These are phyloP conservation scores for Coenobita brevimanus DNA, from an alignment of 1,140 invertebrate genomes.

Conservation along the genomic window DNA sequence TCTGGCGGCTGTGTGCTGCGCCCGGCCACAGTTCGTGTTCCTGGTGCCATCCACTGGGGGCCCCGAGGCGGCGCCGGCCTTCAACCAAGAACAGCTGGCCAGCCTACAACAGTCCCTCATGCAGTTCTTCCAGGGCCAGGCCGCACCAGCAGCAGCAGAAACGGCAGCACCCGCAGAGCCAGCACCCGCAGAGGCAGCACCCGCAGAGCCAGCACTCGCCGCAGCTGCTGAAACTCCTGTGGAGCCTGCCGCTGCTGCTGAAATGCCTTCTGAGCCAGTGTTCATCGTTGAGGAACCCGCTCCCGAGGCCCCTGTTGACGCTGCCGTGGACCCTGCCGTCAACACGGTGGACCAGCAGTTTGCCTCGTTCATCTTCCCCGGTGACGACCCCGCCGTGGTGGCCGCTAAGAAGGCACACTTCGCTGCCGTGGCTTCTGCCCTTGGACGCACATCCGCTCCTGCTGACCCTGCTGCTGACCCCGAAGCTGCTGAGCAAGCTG, in stretches of 20 bases:
- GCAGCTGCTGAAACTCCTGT: background rate
- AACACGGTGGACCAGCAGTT: conserved; percentile 62
- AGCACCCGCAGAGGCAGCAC: background rate
- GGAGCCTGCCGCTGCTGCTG: background rate
- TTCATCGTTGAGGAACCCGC: background rate
- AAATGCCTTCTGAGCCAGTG: background rate
- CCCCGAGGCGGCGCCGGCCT: background rate
- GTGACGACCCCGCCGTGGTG: conserved; percentile 57
- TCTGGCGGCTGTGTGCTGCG: conserved; percentile 44
- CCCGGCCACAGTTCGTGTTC: conserved; percentile 54
- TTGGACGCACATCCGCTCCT: background rate
- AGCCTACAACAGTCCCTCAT: too few species aligned
- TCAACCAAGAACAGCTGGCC: background rate
- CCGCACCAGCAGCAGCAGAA: background rate
- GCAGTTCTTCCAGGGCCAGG: background rate
- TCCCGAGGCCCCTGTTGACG: conserved; percentile 26
- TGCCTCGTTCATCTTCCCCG: conserved; percentile 68
- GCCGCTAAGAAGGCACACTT: conserved; percentile 67
- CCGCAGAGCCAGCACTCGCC: conserved; percentile 27
- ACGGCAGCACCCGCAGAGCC: background rate
- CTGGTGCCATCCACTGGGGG: conserved; percentile 21
- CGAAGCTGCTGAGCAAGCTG: background rate
- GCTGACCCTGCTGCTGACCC: background rate
- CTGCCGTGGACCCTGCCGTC: conserved; percentile 37
- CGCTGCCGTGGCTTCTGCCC: conserved; percentile 48